Conservation (phyloP, 2,113 vertebrate species). For the Pseudorasbora parva region DNA sequence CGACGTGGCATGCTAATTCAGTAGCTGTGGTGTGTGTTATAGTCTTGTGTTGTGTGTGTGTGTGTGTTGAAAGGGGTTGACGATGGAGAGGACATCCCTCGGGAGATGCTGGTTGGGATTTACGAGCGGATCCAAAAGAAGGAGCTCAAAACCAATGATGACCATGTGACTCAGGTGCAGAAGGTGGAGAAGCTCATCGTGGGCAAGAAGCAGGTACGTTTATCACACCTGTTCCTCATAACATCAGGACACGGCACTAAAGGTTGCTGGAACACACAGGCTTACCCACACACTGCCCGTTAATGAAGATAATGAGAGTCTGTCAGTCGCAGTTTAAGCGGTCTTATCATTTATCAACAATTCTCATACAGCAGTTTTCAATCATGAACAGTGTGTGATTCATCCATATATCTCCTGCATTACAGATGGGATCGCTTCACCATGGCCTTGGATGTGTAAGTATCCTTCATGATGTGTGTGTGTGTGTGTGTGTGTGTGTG, state of each 20-base stretch:
- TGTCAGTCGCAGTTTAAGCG: background rate
- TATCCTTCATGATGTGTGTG: conserved; percentile 62
- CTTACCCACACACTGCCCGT: background rate
- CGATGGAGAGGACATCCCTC: conserved; percentile 94
- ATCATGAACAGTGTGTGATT: background rate
- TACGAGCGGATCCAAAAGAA: conserved; percentile 97
- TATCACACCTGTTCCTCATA: no score
- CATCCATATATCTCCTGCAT: conserved; percentile 11
- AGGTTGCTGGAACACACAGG: no score
- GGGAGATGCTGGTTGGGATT: conserved; percentile 93
- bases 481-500: background rate
- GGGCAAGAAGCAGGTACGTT: conserved; percentile 94
- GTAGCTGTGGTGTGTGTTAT: background rate
- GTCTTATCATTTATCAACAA: background rate
- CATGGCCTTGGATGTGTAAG: conserved; percentile 98
- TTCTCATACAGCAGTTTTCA: background rate
- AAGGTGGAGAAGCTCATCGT: conserved; percentile 99
- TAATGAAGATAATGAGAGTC: background rate
- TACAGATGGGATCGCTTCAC: conserved; percentile 95
- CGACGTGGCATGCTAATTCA: no score
- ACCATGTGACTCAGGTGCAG: conserved; percentile 97
- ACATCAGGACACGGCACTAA: no score
- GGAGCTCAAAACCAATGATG: conserved; percentile 96
- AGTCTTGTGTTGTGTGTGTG: background rate
- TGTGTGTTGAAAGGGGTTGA: conserved; percentile 85